Conservation (phyloP, 2,113 vertebrate genomes). For the Phrynosoma platyrhinos region DNA sequence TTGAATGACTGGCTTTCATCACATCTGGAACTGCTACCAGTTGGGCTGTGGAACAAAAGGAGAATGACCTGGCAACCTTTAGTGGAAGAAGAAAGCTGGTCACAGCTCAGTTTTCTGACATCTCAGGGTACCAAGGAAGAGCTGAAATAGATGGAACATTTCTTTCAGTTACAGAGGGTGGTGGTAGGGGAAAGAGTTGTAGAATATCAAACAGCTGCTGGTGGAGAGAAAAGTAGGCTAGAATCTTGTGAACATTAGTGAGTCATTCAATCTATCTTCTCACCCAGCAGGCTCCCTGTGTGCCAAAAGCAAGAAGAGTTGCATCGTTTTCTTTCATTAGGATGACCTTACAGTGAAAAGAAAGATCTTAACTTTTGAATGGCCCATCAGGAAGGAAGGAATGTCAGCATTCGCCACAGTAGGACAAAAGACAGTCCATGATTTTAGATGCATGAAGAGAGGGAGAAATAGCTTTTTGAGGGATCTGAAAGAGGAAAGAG, state of each 20-base stretch:
- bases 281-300: conserved; percentile 40
- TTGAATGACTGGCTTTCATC: conserved; percentile 40
- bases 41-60: conserved; percentile 49
- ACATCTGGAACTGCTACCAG: conserved; percentile 33
- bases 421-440: not conserved
- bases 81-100: conserved; percentile 44
- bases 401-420: not conserved
- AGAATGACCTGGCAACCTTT: conserved; percentile 29
- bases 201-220: conserved; percentile 68
- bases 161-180: not conserved
- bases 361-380: conserved; percentile 10
- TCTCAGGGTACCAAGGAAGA: conserved; percentile 57
- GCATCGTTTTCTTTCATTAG: conserved; percentile 43
- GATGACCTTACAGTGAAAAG: conserved; percentile 53
- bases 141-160: conserved; percentile 51
- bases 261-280: conserved; percentile 49
- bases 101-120: conserved; percentile 33
- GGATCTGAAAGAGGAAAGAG: not conserved
- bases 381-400: not conserved
- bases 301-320: conserved; percentile 53
- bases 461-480: not conserved
- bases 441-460: not conserved
- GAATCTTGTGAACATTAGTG: conserved; percentile 45
- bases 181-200: conserved; percentile 27
- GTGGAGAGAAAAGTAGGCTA: conserved; percentile 35